Conservation (phyloP, 1,140 invertebrate genomes). For the Penaeus vannamei region DNA sequence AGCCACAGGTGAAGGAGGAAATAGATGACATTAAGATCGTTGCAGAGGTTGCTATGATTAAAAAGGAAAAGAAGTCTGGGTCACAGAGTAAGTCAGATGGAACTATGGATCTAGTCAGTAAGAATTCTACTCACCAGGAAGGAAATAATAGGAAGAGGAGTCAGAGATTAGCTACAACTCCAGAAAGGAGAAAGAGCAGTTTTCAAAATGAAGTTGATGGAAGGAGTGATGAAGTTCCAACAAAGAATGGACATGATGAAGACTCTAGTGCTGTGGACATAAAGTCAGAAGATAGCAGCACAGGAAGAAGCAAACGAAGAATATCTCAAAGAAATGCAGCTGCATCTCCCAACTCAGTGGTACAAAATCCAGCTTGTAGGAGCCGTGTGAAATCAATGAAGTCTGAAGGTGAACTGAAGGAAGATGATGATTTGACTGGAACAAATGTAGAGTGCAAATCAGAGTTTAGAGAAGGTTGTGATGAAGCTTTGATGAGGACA, state of each 20-base stretch:
- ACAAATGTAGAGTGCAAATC: slow-evolving; percentile 34
- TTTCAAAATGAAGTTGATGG: slow-evolving; percentile 38
- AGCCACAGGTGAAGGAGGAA: slow-evolving; percentile 28
- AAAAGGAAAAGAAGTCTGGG: not conserved
- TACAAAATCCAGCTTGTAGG: slow-evolving; percentile 21
- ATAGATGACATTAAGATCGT: slow-evolving; percentile 49
- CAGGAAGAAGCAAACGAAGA: slow-evolving; percentile 48
- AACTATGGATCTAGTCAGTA: slow-evolving; percentile 18
- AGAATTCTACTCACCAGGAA: slow-evolving; percentile 29
- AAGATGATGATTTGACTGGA: slow-evolving; percentile 35
- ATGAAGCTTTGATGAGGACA: slow-evolving; percentile 53
- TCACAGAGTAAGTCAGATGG: slow-evolving; percentile 49
- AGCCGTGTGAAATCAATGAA: slow-evolving; percentile 50
- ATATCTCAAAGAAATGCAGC: slow-evolving; percentile 46
- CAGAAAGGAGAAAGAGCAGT: slow-evolving; percentile 46
- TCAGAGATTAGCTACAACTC: slow-evolving; percentile 23
- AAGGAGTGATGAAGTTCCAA: slow-evolving; percentile 50
- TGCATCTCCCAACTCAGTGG: slow-evolving; percentile 16
- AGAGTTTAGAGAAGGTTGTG: slow-evolving; percentile 45
- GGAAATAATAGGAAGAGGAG: slow-evolving; percentile 49
- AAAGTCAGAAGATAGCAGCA: slow-evolving; percentile 38
- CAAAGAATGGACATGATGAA: slow-evolving; percentile 62
- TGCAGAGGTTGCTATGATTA: slow-evolving; percentile 27
- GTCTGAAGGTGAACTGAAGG: slow-evolving; percentile 42
- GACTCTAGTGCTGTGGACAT: slow-evolving; percentile 16